Conservation (phyloP, 2,113 vertebrate species). For the Anolis sagrei region DNA sequence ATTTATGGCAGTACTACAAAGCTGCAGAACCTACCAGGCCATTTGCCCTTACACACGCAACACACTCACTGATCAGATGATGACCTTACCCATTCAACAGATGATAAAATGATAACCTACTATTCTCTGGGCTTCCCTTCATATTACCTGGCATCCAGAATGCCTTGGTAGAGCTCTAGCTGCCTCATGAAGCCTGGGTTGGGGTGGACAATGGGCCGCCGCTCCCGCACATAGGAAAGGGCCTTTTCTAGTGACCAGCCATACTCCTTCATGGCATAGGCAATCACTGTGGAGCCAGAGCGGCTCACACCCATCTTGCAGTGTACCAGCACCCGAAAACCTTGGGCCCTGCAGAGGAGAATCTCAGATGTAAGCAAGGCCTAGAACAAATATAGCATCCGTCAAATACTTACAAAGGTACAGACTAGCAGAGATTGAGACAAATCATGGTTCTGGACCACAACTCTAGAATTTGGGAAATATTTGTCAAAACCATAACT, state of each 20-base stretch:
- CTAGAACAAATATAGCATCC: neutral
- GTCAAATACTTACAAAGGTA: neutral
- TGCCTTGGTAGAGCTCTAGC: constrained; percentile 92
- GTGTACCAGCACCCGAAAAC: constrained; percentile 88
- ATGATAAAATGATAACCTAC: neutral
- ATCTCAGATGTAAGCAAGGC: fast-evolving
- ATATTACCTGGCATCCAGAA: constrained; percentile 88
- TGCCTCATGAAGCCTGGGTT: constrained; percentile 93
- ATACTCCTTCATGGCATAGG: constrained; percentile 93
- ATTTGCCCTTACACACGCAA: neutral
- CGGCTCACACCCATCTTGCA: constrained; percentile 98
- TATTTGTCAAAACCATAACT: too few species aligned
- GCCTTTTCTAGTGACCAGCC: constrained; percentile 86
- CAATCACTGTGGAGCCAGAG: constrained; percentile 91
- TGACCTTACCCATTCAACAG: too few species aligned
- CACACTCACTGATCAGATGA: too few species aligned
- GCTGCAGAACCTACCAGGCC: neutral
- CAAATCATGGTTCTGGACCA: too few species aligned
- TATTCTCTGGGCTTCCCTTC: fast-evolving
- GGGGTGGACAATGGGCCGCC: constrained; percentile 85
- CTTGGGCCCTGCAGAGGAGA: constrained; percentile 71
- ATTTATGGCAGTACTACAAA: neutral
- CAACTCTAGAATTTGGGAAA: too few species aligned
- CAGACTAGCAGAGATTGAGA: neutral
- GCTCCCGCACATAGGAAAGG: constrained; percentile 79